A percentile compares a stretch with the other conserved stretches of the same genome.
These are phyloP conservation scores for Diaperis boleti DNA, from an alignment of 2,888 invertebrate species.

Conservation along the genomic window DNA sequence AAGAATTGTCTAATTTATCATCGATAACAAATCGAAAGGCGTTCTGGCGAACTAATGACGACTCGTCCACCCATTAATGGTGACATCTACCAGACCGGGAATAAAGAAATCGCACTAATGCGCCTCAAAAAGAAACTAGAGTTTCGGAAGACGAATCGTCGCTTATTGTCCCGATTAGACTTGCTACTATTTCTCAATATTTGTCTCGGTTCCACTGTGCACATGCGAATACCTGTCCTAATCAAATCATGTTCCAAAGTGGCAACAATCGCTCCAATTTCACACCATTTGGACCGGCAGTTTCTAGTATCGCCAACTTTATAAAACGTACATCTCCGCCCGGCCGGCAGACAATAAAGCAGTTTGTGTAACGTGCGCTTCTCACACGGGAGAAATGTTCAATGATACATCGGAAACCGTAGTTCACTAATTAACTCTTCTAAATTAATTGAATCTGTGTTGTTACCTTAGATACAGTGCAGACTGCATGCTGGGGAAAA, in stretches of 20 bases:
- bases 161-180: no score
- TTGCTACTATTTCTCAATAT: no score
- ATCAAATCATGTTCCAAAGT: not conserved
- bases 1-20: slow-evolving; percentile 52
- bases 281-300: no score
- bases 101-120: no score
- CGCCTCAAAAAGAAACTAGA: no score
- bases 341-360: slow-evolving; percentile 9
- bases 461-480: slow-evolving; percentile 44
- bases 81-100: slow-evolving; percentile 24
- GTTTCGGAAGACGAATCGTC: no score
- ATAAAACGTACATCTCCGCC: not conserved
- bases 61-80: slow-evolving; percentile 33
- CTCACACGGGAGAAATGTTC: slow-evolving; percentile 37
- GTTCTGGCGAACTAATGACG: slow-evolving; percentile 49
- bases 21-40: slow-evolving; percentile 57
- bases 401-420: slow-evolving; percentile 46
- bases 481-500: slow-evolving; percentile 18
- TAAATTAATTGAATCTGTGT: slow-evolving; percentile 48
- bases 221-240: not conserved
- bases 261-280: not conserved
- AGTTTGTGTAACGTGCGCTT: slow-evolving; percentile 12
- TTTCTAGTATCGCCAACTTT: not conserved
- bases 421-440: slow-evolving; percentile 47
- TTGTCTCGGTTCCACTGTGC: no score